Evolutionary conservation across 2,888 invertebrate species (phyloP).

Genomic region (Euphydryas editha): DNA sequence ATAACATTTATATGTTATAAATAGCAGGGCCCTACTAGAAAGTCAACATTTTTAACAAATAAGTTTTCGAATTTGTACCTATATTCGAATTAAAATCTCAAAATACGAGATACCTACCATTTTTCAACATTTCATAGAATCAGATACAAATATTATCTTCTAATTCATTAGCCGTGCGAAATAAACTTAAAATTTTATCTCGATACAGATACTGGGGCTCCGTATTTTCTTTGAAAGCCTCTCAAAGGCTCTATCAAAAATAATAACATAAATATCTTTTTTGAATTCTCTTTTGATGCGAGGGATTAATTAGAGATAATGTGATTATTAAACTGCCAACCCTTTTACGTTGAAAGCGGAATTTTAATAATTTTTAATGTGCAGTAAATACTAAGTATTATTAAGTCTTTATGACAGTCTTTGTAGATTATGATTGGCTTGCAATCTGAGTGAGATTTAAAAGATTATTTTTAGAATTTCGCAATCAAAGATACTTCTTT

Average conservation of each 20-base stretch:
- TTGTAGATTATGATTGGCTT: too few species aligned
- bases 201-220: not conserved
- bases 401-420: too few species aligned
- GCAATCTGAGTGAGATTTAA: too few species aligned
- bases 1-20: too few species aligned
- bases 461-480: too few species aligned
- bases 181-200: conserved; percentile 6
- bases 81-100: too few species aligned
- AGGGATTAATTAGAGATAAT: conserved; percentile 2
- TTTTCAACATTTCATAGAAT: too few species aligned
- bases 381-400: not conserved
- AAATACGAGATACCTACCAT: too few species aligned
- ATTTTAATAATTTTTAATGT: not conserved
- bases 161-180: conserved; percentile 7
- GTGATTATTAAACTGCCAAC: conserved; percentile 2
- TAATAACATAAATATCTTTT: conserved; percentile 6
- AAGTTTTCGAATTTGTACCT: too few species aligned
- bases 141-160: not conserved
- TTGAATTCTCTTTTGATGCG: not conserved
- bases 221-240: conserved; percentile 3
- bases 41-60: too few species aligned
- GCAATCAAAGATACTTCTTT: too few species aligned
- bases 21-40: too few species aligned
- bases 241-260: conserved; percentile 6
- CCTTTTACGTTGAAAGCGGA: not conserved